Conservation (phyloP, 2,797 vertebrate genomes). For the Helarctos malayanus region DNA sequence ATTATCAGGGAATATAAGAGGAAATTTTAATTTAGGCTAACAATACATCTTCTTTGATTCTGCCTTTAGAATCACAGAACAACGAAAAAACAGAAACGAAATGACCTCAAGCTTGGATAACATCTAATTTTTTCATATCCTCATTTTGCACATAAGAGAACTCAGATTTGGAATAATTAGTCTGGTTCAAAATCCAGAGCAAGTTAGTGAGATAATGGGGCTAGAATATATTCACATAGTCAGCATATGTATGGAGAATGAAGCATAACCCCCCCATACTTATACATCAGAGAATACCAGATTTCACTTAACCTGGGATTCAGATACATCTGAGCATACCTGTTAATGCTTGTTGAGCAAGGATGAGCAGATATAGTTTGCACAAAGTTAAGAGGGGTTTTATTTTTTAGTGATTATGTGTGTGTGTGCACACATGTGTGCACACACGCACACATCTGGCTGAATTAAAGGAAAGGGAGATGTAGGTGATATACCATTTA, state of each 20-base stretch:
- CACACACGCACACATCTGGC: not conserved
- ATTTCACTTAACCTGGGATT: not conserved
- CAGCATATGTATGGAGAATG: not conserved
- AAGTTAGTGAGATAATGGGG: not conserved
- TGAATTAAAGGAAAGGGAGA: not conserved
- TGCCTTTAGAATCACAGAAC: constrained; percentile 24
- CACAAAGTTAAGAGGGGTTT: not conserved
- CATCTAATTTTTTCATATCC: not conserved
- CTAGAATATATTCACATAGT: not conserved
- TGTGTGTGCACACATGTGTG: not conserved
- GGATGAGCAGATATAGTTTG: not conserved
- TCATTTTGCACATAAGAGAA: not conserved
- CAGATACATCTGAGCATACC: not conserved
- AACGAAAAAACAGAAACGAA: not conserved
- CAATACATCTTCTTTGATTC: constrained; percentile 6
- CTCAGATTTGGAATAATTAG: not conserved
- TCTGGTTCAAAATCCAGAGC: not conserved
- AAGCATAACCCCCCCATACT: not conserved
- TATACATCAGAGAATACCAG: not conserved
- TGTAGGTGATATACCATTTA: not conserved
- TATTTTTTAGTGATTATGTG: not conserved
- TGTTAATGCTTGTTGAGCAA: not conserved
- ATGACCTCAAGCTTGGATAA: not conserved
- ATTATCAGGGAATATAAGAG: not conserved
- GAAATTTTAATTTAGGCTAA: constrained; percentile 43